Conservation (phyloP, 2,797 vertebrate genomes). For the Hirundo rustica region DNA sequence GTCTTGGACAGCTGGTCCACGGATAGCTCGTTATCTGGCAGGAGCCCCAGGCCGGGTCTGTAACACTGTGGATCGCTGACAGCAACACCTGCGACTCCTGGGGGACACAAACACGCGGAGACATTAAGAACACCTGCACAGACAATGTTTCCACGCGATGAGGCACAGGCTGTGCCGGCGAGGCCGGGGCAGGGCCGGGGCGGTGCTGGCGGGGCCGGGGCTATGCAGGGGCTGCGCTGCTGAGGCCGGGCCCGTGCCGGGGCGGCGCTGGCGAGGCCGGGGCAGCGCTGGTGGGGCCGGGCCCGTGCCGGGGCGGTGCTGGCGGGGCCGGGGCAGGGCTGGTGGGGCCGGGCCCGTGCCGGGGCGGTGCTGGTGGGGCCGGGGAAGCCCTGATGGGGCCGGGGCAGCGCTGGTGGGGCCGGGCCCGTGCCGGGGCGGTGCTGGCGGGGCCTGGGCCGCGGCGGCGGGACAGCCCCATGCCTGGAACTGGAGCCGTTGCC, state of each 20-base stretch:
- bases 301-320: background rate
- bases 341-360: background rate
- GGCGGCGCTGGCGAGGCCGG: no score
- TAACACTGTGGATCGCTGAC: no score
- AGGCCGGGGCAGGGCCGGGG: background rate
- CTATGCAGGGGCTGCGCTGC: background rate
- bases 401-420: no score
- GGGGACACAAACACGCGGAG: background rate
- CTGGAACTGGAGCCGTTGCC: slow-evolving; percentile 69
- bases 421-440: background rate
- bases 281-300: no score
- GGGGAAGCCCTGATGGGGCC: no score
- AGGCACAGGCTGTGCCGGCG: background rate
- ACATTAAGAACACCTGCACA: no score
- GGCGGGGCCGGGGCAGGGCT: no score
- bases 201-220: background rate
- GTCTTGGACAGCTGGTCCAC: background rate
- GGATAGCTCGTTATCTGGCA: no score
- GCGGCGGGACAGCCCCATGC: background rate
- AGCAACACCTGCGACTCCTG: background rate
- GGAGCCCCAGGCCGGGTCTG: no score
- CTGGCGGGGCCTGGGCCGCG: background rate
- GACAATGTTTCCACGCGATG: fast-evolving
- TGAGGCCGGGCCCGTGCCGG: no score
- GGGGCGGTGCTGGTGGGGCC: background rate